A percentile compares a stretch with the other conserved stretches of the same genome.
Evolutionary conservation across 2,113 vertebrate species (phyloP).

Genomic region (Cololabis saira): DNA sequence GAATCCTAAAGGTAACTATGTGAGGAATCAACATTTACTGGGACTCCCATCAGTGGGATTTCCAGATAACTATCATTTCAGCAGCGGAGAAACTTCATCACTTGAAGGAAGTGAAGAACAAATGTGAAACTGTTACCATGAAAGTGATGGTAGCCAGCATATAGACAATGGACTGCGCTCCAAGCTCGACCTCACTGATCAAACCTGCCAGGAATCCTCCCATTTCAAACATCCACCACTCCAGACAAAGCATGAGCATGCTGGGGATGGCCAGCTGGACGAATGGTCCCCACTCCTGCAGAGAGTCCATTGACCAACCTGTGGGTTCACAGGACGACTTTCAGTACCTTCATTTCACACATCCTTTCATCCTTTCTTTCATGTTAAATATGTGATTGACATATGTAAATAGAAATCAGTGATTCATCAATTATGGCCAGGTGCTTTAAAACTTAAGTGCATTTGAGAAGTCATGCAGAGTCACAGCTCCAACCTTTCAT

Average conservation of each 20-base stretch:
- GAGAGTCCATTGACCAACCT: constrained; percentile 90
- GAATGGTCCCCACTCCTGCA: constrained; percentile 90
- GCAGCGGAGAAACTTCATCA: neutral
- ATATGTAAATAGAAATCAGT: no score
- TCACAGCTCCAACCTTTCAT: neutral
- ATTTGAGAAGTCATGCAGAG: neutral
- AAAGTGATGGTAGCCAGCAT: constrained; percentile 81
- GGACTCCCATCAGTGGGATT: neutral
- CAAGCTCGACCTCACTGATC: constrained; percentile 87
- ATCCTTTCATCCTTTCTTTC: neutral
- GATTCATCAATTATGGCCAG: no score
- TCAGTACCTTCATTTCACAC: no score
- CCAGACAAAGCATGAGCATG: constrained; percentile 93
- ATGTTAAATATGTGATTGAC: no score
- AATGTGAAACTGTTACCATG: constrained; percentile 83
- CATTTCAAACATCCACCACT: constrained; percentile 92
- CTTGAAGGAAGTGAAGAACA: neutral
- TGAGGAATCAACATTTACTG: neutral
- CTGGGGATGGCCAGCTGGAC: constrained; percentile 86
- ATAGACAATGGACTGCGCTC: constrained; percentile 86
- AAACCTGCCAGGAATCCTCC: constrained; percentile 88
- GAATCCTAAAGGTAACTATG: constrained; percentile 88
- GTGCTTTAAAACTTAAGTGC: no score
- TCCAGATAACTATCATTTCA: no score
- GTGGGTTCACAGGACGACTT: neutral